A percentile compares a stretch with the other conserved stretches of the same genome.
Evolutionary conservation across 2,797 vertebrate species (phyloP).

Genomic region (Enteromius radiatus): DNA sequence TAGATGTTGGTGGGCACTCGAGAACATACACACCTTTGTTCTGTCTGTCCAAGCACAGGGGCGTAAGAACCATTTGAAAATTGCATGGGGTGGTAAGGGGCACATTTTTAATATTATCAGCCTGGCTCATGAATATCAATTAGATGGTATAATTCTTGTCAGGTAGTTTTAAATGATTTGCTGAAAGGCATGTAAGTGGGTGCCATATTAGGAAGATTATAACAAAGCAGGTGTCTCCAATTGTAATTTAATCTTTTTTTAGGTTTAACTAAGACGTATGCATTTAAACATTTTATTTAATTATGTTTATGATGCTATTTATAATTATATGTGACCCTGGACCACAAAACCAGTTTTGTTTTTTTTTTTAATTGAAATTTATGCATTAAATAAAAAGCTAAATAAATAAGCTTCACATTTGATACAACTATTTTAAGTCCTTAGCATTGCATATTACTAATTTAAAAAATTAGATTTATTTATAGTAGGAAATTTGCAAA

Average conservation of each 20-base stretch:
- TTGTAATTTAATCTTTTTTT: background rate
- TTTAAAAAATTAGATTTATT: background rate
- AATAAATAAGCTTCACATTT: background rate
- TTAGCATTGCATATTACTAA: background rate
- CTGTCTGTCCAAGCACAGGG: conserved; percentile 22
- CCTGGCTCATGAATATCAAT: conserved; percentile 1
- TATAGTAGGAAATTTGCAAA: background rate
- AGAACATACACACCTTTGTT: conserved; percentile 37
- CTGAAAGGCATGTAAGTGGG: background rate
- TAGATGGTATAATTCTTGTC: background rate
- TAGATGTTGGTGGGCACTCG: conserved; percentile 44
- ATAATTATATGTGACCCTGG: background rate
- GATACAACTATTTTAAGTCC: background rate
- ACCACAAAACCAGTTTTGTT: no score
- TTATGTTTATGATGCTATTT: background rate
- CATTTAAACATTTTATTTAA: no score
- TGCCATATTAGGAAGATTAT: background rate
- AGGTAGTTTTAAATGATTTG: background rate
- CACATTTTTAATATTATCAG: conserved; percentile 4
- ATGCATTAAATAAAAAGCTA: background rate
- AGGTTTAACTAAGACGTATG: background rate
- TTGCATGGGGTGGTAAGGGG: background rate
- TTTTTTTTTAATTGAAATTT: background rate
- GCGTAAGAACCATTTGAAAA: background rate
- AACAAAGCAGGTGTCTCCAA: background rate